phyloP scores from a whole-genome alignment of 1,140 invertebrate species.

The Scylla paramamosain region DNA sequence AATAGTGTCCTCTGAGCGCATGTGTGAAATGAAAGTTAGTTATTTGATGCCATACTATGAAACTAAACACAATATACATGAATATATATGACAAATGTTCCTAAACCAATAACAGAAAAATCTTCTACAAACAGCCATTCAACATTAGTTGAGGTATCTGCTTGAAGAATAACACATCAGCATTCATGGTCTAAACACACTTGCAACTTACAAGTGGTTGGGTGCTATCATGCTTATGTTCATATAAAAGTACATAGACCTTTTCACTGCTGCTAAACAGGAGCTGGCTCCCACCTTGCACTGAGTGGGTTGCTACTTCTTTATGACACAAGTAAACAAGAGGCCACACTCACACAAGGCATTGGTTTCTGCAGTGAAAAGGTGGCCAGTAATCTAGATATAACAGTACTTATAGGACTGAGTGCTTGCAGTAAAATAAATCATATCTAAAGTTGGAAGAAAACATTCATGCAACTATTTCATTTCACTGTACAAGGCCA shows the following conservation, averaged over 20 bases:
- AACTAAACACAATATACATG: background rate
- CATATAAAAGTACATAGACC: background rate
- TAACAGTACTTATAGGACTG: background rate
- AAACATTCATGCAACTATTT: conserved; percentile 5
- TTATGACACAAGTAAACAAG: too few species aligned
- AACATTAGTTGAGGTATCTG: background rate
- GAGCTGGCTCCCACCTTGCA: background rate
- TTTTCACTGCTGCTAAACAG: background rate
- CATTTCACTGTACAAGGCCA: background rate
- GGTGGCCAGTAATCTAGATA: background rate
- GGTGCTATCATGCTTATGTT: background rate
- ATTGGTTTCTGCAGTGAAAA: background rate
- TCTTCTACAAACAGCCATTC: background rate
- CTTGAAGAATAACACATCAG: background rate
- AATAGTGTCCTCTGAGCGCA: conserved; percentile 68
- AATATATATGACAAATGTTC: background rate
- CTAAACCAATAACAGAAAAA: background rate
- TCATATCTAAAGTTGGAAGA: background rate
- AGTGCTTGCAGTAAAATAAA: background rate
- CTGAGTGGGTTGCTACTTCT: too few species aligned
- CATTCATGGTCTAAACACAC: background rate
- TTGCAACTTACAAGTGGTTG: background rate
- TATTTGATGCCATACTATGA: background rate
- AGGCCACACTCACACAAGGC: too few species aligned
- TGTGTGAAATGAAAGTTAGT: conserved; percentile 43